These are phyloP conservation scores for Tipula lateralis DNA, from an alignment of 2,888 invertebrate genomes.

Conservation along the genomic window DNA sequence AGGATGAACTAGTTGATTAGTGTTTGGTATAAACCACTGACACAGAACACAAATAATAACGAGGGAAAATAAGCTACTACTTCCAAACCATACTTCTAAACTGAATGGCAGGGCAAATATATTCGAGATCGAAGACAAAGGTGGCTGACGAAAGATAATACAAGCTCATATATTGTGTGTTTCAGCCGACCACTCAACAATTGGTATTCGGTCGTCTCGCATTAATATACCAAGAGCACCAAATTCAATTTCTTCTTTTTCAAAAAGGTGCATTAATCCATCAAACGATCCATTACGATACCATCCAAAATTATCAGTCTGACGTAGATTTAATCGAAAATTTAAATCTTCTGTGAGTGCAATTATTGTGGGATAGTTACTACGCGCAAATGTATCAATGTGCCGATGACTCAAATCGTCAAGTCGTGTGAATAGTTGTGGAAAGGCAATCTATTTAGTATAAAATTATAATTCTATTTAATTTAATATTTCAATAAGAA, in stretches of 20 bases:
- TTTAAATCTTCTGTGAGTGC: slow-evolving; percentile 48
- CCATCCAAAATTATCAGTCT: slow-evolving; percentile 54
- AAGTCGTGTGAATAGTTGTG: slow-evolving; percentile 45
- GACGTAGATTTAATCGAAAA: slow-evolving; percentile 47
- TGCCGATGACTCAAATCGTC: slow-evolving; percentile 45
- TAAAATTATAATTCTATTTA: not conserved
- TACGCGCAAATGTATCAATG: slow-evolving; percentile 50
- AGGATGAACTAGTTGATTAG: slow-evolving; percentile 41
- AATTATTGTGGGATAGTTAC: slow-evolving; percentile 45
- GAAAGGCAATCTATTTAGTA: slow-evolving; percentile 42
- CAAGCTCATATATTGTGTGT: slow-evolving; percentile 53
- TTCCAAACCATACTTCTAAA: slow-evolving; percentile 54
- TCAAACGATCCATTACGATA: slow-evolving; percentile 55
- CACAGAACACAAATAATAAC: slow-evolving; percentile 40
- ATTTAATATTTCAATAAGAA: not conserved
- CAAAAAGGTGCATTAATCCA: slow-evolving; percentile 55
- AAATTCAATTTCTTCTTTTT: slow-evolving; percentile 54
- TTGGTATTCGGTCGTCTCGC: slow-evolving; percentile 53
- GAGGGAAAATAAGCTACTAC: slow-evolving; percentile 34
- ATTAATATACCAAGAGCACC: slow-evolving; percentile 55
- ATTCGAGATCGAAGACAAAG: slow-evolving; percentile 57
- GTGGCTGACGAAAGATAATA: slow-evolving; percentile 59
- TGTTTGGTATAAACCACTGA: slow-evolving; percentile 34
- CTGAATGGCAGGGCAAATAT: slow-evolving; percentile 59
- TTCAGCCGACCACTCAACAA: slow-evolving; percentile 54